Percentiles rank a stretch among this genome's conserved stretches.
phyloP scores from a whole-genome alignment of 2,888 invertebrate species.

The Microctonus hyperodae region DNA sequence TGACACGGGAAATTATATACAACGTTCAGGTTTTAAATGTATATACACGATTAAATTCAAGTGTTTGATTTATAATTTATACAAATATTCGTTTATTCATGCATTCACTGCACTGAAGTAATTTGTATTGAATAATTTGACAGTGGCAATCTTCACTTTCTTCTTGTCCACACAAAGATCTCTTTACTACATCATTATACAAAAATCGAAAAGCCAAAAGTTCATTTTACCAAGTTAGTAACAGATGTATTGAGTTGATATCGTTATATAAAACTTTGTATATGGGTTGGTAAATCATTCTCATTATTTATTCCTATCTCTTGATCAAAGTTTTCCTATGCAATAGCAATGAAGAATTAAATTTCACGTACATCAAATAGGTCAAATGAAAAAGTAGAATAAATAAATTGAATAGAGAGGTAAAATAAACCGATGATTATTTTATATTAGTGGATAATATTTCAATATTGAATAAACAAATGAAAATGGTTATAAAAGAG shows the following conservation, averaged over 20 bases:
- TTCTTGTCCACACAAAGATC: too few relatives aligned
- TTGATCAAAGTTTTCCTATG: not conserved
- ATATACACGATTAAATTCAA: not conserved
- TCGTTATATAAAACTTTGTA: conserved; percentile 57
- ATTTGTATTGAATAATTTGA: not conserved
- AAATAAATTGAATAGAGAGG: too few relatives aligned
- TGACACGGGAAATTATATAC: not conserved
- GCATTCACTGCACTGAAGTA: not conserved
- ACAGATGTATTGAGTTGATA: conserved; percentile 61
- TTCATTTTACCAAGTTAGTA: too few relatives aligned
- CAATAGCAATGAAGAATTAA: not conserved
- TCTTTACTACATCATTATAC: too few relatives aligned
- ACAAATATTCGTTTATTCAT: not conserved
- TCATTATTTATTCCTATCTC: conserved; percentile 20
- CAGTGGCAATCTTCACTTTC: too few relatives aligned
- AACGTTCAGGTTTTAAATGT: not conserved
- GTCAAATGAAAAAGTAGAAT: too few relatives aligned
- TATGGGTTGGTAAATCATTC: conserved; percentile 61
- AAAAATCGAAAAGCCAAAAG: too few relatives aligned
- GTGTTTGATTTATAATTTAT: not conserved
- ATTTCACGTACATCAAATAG: too few relatives aligned
- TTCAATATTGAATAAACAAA: not conserved
- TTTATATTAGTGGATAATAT: conserved; percentile 27
- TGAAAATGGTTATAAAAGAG: not conserved
- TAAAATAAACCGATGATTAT: not conserved